Evolutionary conservation across 2,113 vertebrate genomes (phyloP), one percentile per base, ranked within the genome.

Genomic region (Procavia capensis): DNA sequence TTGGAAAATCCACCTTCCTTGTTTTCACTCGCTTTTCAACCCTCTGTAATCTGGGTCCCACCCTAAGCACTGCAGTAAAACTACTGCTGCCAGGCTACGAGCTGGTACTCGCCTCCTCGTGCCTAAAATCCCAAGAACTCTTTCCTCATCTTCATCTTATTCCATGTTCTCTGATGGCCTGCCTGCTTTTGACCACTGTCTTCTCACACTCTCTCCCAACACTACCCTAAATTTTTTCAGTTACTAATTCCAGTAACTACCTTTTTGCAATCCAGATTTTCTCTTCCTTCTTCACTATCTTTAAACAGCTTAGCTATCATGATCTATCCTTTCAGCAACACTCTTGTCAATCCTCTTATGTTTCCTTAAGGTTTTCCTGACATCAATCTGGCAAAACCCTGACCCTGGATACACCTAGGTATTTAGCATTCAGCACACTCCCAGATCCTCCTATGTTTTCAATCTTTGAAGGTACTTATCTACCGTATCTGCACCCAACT

Each of bases 11-110:
- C 27, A n/a, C 31, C 50, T 64, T 76, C 57, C 43, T 86, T 27
- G 41, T 34, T 31, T 95, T 84, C 17, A n/a, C 41, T 91, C 64
- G 86, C 50, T 93, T 93, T 92, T 72, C 43, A 96, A 66, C n/a
- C 66, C 43, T n/a, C 85, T 90, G 19, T 47, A 59, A 93, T 8
- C 39, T 75, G 47, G 54, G 47, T 59, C 34, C 11, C 17, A 54
- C 31, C 9, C 47, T 89, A 43, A 45, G 19, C 29, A 61, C 17
- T 29, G 24, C 50, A 78, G 50, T 45, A 14, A 64, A 84, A 36
- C 43, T 29, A 10, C n/a, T 88, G 63, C 79, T 82, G 54, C 66
- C 50, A 43, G 10, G 39, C 27, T 6, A 68, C 81, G 10, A 79
- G 80, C 70, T 76, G 39, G 6, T 39, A 19, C 45, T 72, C 6